Conservation (phyloP, 1,140 invertebrate species). For the Zaprionus taronus region DNA sequence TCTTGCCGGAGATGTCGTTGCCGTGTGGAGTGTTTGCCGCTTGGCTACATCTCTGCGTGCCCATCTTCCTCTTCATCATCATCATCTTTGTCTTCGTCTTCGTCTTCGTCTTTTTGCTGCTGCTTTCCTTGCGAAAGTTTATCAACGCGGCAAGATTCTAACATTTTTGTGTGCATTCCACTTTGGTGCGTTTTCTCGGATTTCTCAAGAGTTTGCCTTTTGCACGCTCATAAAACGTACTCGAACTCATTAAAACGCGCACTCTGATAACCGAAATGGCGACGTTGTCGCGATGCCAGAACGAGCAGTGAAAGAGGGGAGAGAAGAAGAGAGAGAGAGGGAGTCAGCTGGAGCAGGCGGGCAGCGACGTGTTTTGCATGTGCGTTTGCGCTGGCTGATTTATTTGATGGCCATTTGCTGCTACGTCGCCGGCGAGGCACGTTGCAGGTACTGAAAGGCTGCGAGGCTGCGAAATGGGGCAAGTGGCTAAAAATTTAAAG, state of each 20-base stretch:
- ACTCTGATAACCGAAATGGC: conserved; percentile 81
- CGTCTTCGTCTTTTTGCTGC: conserved; percentile 1
- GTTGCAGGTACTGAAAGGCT: conserved; percentile 54
- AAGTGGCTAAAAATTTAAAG: conserved; percentile 45
- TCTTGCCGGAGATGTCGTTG: conserved; percentile 44
- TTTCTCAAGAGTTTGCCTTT: conserved; percentile 69
- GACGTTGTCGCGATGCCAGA: conserved; percentile 32
- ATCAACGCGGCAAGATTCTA: conserved; percentile 79
- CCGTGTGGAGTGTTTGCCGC: conserved; percentile 33
- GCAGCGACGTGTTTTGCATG: conserved; percentile 72
- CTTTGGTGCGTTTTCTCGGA: conserved; percentile 72
- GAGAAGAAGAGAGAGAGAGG: neutral
- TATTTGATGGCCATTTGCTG: conserved; percentile 73
- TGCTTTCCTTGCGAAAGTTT: conserved; percentile 71
- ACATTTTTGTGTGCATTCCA: conserved; percentile 83
- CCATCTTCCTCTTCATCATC: conserved; percentile 4
- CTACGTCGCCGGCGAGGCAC: conserved; percentile 41
- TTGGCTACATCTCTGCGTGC: conserved; percentile 11
- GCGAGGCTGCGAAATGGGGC: conserved; percentile 55
- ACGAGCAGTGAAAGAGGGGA: conserved; percentile 20
- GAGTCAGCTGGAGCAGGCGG: neutral
- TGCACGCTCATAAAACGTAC: conserved; percentile 78
- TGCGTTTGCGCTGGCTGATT: conserved; percentile 66
- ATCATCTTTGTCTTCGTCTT: conserved; percentile 10
- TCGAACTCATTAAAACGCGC: conserved; percentile 82